Evolutionary conservation across 53 echinoderm and acorn worm genomes (phyloP), one percentile per base, ranked within the genome.

Genomic region (Holothuria scabra): DNA sequence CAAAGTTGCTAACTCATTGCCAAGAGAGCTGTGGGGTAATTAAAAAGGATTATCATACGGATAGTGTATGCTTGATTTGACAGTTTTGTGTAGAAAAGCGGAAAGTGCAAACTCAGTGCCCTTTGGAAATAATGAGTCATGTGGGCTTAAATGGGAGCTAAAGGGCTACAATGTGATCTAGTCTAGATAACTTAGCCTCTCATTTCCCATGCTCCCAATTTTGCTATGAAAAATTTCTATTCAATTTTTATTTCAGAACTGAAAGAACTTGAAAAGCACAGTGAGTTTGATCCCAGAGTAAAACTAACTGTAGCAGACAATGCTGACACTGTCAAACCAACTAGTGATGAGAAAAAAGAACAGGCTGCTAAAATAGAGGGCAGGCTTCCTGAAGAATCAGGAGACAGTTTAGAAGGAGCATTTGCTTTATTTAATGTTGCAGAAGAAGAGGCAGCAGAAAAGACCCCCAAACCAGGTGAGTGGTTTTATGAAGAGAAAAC

Each of bases 381-480:
- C 8, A 60, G 29, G 28, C 32, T 57, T 9, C 25, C 28, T 64
- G 79, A 56, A 13, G 82, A 46, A n/a, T 24, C 35, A 20, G 24
- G 60, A 8, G 82, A 81, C 12, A 29, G 44, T 25, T 79, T 68
- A 13, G 93, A 59, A 14, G 95, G 95, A 10, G 87, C 90, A 68
- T 91, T 95, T 75, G 86, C 91, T 29, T 66, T 95, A 56, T 95
- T 95, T 85, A 85, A 71, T 84, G 56, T 89, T 26, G 88, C 87
- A 65, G 91, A 95, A 21, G 87, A 76, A 20, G 88, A 84, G 56
- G 91, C 83, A 38, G 91, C 83, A 38, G 78, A 62, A 41, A 68
- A 67, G 70, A 49, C 68, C 8, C 46, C 41, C 13, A 56, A 57
- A 32, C 78, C 59, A 18, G 30, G 64, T 52, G 18, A 2, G 52